Base-by-base conservation (phyloP, 1,140 invertebrate species). In the Trichonephila clavata region DNA sequence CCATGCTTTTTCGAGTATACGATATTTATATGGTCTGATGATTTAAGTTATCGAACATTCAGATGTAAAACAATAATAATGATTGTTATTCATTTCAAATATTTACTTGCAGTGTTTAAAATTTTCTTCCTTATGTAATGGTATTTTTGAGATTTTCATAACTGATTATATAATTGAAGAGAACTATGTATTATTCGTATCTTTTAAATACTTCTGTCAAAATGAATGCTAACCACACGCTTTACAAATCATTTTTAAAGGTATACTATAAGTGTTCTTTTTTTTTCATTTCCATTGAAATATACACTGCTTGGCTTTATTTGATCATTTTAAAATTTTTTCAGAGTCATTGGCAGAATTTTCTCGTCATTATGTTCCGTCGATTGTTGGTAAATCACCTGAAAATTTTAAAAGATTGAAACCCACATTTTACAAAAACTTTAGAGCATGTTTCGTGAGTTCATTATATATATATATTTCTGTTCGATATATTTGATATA, bases 381-480 rank as follows among this genome's bases (percentile, higher is more conserved):
- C 16, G 5, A 32, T 63, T 39, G 59, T 24, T 20, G 7, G 61
- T 20, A 65, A 87, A 87, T 63, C 39, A 16, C 50, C 86, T 6
- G 27, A 63, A 39, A 39, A 27, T 13, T 16, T 87, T 32, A n/a
- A 6, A n/a, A 65, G 39, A 63, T 57, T 87, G 4, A 61, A 43
- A 43, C 86, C 86, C 7, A 8, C 63, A n/a, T 87, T 87, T 65
- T 63, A 65, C 13, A 39, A 39, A n/a, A 87, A 32, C 18, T 87
- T 87, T n/a, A 27, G 61, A 18, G 20, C 60, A 24, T 87, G 59
- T 87, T 87, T 65, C 32, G 86, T 87, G 65, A 87, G 86, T 87
- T 20, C 18, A 65, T 81, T 87, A 21, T 2, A 2, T 32, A 10
- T 32, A n/a, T 20, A 61, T 57, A 27, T 6, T 27, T 86, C 27